Evolutionary conservation across 2,888 invertebrate genomes (phyloP).

Genomic region (Tholera decimalis): DNA sequence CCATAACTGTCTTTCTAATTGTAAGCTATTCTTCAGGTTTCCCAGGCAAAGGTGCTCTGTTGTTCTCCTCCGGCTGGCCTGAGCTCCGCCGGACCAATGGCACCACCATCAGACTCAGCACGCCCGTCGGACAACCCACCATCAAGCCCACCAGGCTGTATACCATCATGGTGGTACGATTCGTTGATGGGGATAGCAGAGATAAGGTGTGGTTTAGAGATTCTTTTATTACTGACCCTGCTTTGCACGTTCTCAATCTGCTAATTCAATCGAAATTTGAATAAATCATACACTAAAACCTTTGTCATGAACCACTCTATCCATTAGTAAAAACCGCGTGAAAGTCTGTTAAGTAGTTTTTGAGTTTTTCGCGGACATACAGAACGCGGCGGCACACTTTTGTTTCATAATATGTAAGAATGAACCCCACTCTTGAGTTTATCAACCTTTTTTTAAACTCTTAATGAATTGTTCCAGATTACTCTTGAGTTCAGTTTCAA

Average conservation of each 20-base stretch:
- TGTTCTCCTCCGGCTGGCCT: constrained; percentile 90
- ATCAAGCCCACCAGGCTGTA: constrained; percentile 85
- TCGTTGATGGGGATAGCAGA: constrained; percentile 82
- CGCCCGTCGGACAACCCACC: constrained; percentile 84
- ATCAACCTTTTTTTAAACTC: neutral
- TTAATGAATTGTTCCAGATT: constrained; percentile 74
- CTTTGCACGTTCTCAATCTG: no score
- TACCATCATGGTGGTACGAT: constrained; percentile 85
- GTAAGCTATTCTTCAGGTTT: constrained; percentile 72
- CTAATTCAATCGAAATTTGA: no score
- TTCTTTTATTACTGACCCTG: no score
- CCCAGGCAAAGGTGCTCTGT: constrained; percentile 86
- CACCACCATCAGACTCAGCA: constrained; percentile 75
- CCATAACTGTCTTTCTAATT: neutral
- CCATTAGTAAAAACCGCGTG: no score
- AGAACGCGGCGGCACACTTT: no score
- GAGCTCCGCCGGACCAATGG: constrained; percentile 84
- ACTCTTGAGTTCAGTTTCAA: constrained; percentile 91
- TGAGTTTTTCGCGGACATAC: no score
- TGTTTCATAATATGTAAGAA: no score
- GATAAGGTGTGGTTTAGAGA: constrained; percentile 75
- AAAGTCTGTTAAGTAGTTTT: no score
- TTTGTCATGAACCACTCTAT: no score
- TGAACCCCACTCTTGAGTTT: no score
- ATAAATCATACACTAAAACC: no score